Percentiles rank a stretch among this genome's conserved stretches.
These are phyloP conservation scores for Aleiodes testaceus DNA, from an alignment of 2,888 invertebrate species.

Conservation along the genomic window DNA sequence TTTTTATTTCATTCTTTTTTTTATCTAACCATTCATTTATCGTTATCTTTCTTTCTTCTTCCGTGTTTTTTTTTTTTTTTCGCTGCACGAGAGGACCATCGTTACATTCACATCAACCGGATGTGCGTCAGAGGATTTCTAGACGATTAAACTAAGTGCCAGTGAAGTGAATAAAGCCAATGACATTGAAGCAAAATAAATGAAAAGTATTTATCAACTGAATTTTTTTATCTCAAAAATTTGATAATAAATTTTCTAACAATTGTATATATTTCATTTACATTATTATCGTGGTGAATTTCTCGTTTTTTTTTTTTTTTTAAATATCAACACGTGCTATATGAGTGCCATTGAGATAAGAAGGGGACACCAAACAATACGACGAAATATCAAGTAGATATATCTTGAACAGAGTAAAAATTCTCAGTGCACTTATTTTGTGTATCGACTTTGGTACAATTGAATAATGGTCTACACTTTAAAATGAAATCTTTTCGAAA, in stretches of 20 bases:
- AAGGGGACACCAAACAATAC: constrained; percentile 51
- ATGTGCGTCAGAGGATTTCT: constrained; percentile 72
- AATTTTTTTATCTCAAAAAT: not conserved
- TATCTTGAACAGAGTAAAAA: constrained; percentile 1
- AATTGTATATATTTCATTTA: constrained; percentile 12
- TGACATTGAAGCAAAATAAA: constrained; percentile 29
- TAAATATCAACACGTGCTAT: constrained; percentile 32
- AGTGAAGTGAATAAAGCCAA: not conserved
- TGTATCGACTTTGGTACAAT: not conserved
- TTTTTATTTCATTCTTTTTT: constrained; percentile 17
- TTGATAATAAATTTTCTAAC: constrained; percentile 31
- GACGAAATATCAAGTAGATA: constrained; percentile 48
- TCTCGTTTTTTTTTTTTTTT: constrained; percentile 36
- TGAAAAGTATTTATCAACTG: not conserved
- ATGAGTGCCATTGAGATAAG: constrained; percentile 48
- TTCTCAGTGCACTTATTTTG: constrained; percentile 1
- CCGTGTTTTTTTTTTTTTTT: constrained; percentile 56
- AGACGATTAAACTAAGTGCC: constrained; percentile 67
- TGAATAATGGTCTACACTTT: constrained; percentile 5
- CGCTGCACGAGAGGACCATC: constrained; percentile 61
- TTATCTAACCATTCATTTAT: constrained; percentile 45
- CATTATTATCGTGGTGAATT: not conserved
- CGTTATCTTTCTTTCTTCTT: constrained; percentile 45
- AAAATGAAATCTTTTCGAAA: constrained; percentile 8
- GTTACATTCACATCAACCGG: constrained; percentile 65